Percentiles rank a stretch among this genome's conserved stretches.
Conservation (phyloP, 30 jellyfish, hydroid and myxozoan genomes). For the Hydractinia echinata region DNA sequence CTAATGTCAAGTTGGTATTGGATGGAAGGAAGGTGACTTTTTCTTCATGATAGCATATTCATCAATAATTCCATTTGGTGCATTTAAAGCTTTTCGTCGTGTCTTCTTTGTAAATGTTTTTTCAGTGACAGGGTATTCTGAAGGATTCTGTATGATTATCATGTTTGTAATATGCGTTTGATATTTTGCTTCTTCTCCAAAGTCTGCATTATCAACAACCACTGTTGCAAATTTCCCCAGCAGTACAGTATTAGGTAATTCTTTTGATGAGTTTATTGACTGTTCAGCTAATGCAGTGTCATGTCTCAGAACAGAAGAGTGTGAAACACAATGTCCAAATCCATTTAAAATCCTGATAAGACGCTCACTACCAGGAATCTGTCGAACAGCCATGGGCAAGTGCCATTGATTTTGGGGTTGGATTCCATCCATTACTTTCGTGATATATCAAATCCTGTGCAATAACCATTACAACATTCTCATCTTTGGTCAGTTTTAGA, state of each 20-base stretch:
- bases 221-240: constrained; percentile 23
- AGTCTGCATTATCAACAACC: constrained; percentile 44
- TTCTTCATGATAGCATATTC: constrained; percentile 11
- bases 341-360: constrained; percentile 26
- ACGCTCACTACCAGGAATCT: constrained; percentile 29
- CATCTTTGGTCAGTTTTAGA: not conserved
- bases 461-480: constrained; percentile 20
- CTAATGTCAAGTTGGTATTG: constrained; percentile 9
- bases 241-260: constrained; percentile 8
- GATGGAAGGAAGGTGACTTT: constrained; percentile 14
- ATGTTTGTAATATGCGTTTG: constrained; percentile 51
- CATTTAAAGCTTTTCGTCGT: constrained; percentile 5
- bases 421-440: constrained; percentile 24
- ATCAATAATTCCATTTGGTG: not conserved
- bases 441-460: constrained; percentile 43
- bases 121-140: not conserved
- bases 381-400: constrained; percentile 49
- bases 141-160: constrained; percentile 36
- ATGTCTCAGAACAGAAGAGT: constrained; percentile 19
- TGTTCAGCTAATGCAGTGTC: constrained; percentile 33
- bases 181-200: constrained; percentile 52
- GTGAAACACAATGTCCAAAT: constrained; percentile 33
- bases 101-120: not conserved
- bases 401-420: constrained; percentile 42
- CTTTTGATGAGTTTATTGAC: not conserved